Base-by-base conservation (phyloP, 2,797 vertebrate genomes). In the Cuniculus paca region DNA sequence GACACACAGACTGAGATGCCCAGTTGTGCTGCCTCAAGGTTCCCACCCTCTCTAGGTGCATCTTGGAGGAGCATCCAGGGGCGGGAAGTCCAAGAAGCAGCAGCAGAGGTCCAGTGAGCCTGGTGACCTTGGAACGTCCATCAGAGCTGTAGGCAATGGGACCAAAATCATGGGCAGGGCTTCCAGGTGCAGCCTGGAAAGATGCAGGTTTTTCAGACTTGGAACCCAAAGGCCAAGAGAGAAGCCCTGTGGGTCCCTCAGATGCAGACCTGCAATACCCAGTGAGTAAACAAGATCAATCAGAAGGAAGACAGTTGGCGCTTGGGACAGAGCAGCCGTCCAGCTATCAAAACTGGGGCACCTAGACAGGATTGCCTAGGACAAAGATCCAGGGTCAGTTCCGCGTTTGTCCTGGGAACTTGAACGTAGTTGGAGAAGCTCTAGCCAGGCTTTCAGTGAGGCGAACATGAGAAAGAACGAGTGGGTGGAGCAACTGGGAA, bases 81-180 rank as follows among this genome's bases (percentile, higher is more conserved):
- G 34, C 28, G 90, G 36, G 61, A 75, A 45, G n/a, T 48, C 60
- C 65, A 58, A 87, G 90, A 77, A 94, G 65, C 61, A 28, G n/a
- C 16, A 56, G 4, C 26, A 39, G 34, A 4, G 42, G 26, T 82
- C 39, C n/a, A 0, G 11, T 42, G n/a, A 28, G 68, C 31, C 52
- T 20, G 17, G 34, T 36, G 75, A 24, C 74, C 31, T 82, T 5
- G 3, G 36, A 34, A 20, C 17, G 20, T 31, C 79, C 70, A n/a
- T 45, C 14, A 36, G 22, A 28, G 7, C 48, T 13, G 13, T 58
- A 68, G 77, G 2, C 28, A 52, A 6, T 3, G 2, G 26, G 56
- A 12, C 60, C 54, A 50, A 11, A 34, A 1, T 12, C 28, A 8
- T 58, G 42, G 28, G 28, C 16, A 9, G 80, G 9, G 45, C 39